Conservation (phyloP, 1,140 invertebrate genomes). For the Tribolium madens region DNA sequence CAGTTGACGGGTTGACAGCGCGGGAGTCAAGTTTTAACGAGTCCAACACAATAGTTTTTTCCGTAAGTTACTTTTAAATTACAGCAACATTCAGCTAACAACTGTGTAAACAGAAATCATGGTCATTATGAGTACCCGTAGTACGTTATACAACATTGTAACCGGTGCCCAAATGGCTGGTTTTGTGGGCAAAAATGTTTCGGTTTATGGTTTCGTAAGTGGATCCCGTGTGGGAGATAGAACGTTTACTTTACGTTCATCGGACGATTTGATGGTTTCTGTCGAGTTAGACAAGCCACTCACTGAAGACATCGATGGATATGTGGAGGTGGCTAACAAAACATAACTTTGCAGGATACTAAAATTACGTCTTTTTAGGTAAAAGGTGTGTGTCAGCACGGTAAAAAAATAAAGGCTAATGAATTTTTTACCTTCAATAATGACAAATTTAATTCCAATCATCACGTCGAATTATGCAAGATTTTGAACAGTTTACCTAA, state of each 20-base stretch:
- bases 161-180: slow-evolving; percentile 44
- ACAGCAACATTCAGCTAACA: background rate
- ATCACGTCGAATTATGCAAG: slow-evolving; percentile 39
- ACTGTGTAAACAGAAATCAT: background rate
- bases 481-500: slow-evolving; percentile 47
- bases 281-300: slow-evolving; percentile 41
- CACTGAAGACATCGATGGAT: slow-evolving; percentile 13
- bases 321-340: slow-evolving; percentile 44
- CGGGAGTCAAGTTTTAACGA: background rate
- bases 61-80: background rate
- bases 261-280: slow-evolving; percentile 38
- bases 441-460: slow-evolving; percentile 43
- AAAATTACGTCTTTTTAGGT: slow-evolving; percentile 44
- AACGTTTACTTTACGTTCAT: slow-evolving; percentile 39
- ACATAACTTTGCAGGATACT: background rate
- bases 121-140: background rate
- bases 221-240: background rate
- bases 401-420: slow-evolving; percentile 40
- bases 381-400: slow-evolving; percentile 29
- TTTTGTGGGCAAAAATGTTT: slow-evolving; percentile 41
- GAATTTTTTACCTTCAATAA: slow-evolving; percentile 46
- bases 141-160: background rate
- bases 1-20: background rate
- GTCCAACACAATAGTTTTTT: background rate
- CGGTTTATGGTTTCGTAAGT: slow-evolving; percentile 39